Evolutionary conservation across 2,797 vertebrate species (phyloP), one percentile per base, ranked within the genome.

Genomic region (Acipenser transmontanus): DNA sequence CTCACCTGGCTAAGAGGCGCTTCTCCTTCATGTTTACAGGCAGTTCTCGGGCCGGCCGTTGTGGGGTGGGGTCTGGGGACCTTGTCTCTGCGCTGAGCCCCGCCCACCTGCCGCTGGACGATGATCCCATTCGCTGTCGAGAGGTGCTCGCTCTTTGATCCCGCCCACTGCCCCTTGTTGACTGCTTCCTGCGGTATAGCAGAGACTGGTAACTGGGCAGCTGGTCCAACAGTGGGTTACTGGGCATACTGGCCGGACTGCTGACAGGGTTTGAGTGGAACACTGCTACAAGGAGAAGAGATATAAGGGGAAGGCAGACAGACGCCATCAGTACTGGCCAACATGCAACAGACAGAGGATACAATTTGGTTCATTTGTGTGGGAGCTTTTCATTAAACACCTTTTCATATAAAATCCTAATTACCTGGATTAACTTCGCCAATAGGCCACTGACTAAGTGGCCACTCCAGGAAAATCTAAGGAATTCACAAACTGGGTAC

Each of bases 181-280:
- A 78, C 0, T 84, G 73, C 73, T 87, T 93, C 66, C 87, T 89
- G 56, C 89, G 89, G 73, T 93, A 88, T 48, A 91, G 82, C 61
- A 92, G 80, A 1, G 94, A 91, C 79, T 78, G 92, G 83, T 92
- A 97, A 77, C 96, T 99, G 70, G 96, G 96, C 50, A 98, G 76
- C 85, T 99, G 88, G 79, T 95, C 92, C 77, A 99, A 79, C 74
- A 98, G 87, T 0, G 78, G 89, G 77, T 91, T 92, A 66, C 80
- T 82, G 8, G 79, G 71, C 12, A 73, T 34, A 34, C 65, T 3
- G 52, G 78, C 64, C 5, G 66, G 78, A 11, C 81, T 79, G 12
- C 72, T 78, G 0, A 13, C 72, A 34, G 3, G 52, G 61, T 84
- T 79, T 8, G 79, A 78, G 80, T 63, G 79, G 70, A 91, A 88